Percentiles rank a stretch among this genome's conserved stretches.
Evolutionary conservation across 1,140 invertebrate genomes (phyloP).

Genomic region (Panulirus ornatus): DNA sequence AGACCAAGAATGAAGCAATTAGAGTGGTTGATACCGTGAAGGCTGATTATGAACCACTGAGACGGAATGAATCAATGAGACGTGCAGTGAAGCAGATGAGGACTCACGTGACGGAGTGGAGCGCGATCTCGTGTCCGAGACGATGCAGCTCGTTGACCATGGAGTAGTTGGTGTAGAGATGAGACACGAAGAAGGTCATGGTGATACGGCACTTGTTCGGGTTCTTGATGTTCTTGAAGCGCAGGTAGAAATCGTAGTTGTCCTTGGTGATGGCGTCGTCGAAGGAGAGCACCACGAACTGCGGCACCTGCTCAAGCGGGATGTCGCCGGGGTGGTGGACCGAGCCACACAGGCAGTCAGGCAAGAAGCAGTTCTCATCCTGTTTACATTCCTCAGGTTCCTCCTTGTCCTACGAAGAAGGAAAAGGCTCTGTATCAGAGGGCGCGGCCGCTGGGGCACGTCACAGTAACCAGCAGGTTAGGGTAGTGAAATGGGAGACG

Average conservation of each 20-base stretch:
- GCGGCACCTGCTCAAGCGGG: slow-evolving; percentile 80
- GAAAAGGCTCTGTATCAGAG: too few species aligned
- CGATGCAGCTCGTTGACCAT: slow-evolving; percentile 92
- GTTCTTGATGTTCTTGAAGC: slow-evolving; percentile 92
- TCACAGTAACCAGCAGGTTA: too few species aligned
- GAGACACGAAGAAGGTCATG: slow-evolving; percentile 96
- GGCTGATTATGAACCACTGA: too few species aligned
- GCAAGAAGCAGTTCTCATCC: slow-evolving; percentile 84
- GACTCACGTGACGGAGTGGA: slow-evolving; percentile 83
- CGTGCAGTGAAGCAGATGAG: too few species aligned
- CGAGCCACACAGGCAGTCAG: slow-evolving; percentile 97
- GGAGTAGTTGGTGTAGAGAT: slow-evolving; percentile 96
- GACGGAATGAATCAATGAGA: too few species aligned
- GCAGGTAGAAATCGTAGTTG: slow-evolving; percentile 95
- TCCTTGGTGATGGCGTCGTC: slow-evolving; percentile 97
- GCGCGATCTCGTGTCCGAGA: slow-evolving; percentile 94
- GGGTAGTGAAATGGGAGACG: too few species aligned
- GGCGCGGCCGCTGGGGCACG: too few species aligned
- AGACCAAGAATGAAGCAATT: too few species aligned
- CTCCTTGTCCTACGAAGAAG: too few species aligned
- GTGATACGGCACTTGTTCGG: slow-evolving; percentile 93
- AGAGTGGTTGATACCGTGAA: too few species aligned
- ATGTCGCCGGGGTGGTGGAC: slow-evolving; percentile 83
- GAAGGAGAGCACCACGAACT: slow-evolving; percentile 98
- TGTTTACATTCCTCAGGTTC: background rate